Evolutionary conservation across 2,113 vertebrate species (phyloP).

Genomic region (Sturnira hondurensis): DNA sequence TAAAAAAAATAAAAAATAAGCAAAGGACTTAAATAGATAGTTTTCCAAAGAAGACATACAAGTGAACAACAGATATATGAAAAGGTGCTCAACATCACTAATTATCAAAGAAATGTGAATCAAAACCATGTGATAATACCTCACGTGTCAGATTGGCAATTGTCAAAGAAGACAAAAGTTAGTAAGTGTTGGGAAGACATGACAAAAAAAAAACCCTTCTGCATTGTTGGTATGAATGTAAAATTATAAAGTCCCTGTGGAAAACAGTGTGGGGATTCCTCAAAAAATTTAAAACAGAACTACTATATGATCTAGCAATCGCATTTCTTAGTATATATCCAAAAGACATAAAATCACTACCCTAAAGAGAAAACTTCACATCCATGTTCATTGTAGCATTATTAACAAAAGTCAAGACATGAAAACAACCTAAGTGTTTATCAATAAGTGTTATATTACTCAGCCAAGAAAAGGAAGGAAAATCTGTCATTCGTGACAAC

Average conservation of each 20-base stretch:
- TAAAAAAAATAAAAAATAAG: no score
- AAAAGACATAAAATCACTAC: background rate
- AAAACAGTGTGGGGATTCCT: background rate
- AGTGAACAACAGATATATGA: no score
- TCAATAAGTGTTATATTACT: background rate
- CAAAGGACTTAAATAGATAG: no score
- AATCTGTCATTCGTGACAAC: background rate
- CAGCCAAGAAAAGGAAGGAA: background rate
- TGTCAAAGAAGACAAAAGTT: background rate
- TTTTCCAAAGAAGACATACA: no score
- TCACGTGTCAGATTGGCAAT: background rate
- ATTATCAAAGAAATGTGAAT: background rate
- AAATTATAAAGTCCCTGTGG: background rate
- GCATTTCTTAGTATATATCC: background rate
- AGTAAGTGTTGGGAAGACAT: background rate
- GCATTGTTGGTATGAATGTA: background rate
- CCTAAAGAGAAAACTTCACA: background rate
- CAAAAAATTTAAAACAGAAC: background rate
- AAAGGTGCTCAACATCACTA: no score
- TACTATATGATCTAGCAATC: background rate
- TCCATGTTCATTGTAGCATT: background rate
- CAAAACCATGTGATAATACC: background rate
- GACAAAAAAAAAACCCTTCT: background rate
- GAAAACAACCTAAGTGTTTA: background rate
- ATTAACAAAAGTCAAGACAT: background rate